Base-by-base conservation (phyloP, 2,113 vertebrate genomes). In the Otocyon megalotis region DNA sequence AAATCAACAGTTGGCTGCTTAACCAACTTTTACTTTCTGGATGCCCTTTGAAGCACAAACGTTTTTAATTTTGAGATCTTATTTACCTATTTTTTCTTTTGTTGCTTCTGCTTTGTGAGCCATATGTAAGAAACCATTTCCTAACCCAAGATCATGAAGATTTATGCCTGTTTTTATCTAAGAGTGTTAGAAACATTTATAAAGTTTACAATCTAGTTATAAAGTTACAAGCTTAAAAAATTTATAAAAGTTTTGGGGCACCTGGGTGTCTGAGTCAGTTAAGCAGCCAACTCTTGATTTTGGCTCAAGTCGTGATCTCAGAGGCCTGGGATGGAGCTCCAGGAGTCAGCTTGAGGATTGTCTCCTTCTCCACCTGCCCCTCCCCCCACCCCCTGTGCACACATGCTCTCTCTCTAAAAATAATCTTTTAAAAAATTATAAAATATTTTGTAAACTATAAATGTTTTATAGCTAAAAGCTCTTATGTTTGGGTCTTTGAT, bases 51-150 rank as follows among this genome's bases (percentile, higher is more conserved):
- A 81, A 92, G n/a, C 19, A 10, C 35, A 69, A 43, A 90, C 28
- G 30, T 48, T n/a, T 67, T 90, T 35, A 17, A 85, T 77, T 95
- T 86, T 79, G 53, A 53, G 53, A 35, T 65, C 65, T 50, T 63
- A 10, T 62, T 69, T 92, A 37, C 60, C 60, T 65, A 13, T 85
- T 91, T 79, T 69, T 85, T 79, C 48, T 95, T 71, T 92, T 82
- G 30, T 92, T 88, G 53, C 71, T 72, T 94, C 48, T 88, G 63
- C 71, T 90, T 37, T 56, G 13, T 10, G 48, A 86, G 20, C 72
- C 56, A 58, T 56, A 86, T n/a, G 20, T 96, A 56, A 82, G 81
- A 96, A 88, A 26, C 37, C 67, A 92, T 83, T 77, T 92, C n/a
- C 77, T 94, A 84, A 72, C 48, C 22, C 48, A 43, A 58, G 60